Conservation (phyloP, 1,140 invertebrate species). For the Charaxes varanes region DNA sequence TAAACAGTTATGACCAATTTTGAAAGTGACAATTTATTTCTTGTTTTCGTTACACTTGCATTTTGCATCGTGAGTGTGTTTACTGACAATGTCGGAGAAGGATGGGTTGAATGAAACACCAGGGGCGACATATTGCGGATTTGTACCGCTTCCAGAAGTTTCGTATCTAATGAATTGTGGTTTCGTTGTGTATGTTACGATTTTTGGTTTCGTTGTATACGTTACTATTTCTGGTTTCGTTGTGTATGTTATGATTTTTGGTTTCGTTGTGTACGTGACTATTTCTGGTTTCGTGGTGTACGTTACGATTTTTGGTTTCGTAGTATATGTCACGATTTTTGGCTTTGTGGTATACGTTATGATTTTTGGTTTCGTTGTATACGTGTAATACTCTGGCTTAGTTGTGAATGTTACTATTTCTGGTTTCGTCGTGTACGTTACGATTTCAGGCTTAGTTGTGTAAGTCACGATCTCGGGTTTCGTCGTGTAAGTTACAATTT, state of each 20-base stretch:
- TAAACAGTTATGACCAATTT: conserved; percentile 17
- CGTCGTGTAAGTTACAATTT: conserved; percentile 43
- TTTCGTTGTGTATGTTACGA: conserved; percentile 39
- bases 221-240: conserved; percentile 30
- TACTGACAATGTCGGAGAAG: conserved; percentile 40
- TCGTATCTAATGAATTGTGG: conserved; percentile 51
- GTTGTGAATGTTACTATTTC: conserved; percentile 50
- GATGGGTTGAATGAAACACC: conserved; percentile 47
- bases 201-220: conserved; percentile 45
- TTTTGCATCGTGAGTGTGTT: conserved; percentile 41
- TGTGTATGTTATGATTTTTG: conserved; percentile 29
- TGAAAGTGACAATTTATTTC: conserved; percentile 26
- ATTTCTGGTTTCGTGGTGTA: conserved; percentile 37
- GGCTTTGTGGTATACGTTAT: conserved; percentile 57
- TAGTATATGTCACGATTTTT: conserved; percentile 45
- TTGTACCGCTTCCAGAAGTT: conserved; percentile 52
- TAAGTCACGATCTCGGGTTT: conserved; percentile 46
- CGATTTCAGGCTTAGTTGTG: no score
- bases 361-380: conserved; percentile 47
- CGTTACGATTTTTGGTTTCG: conserved; percentile 42
- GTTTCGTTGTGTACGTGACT: conserved; percentile 35
- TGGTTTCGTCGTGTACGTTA: conserved; percentile 45
- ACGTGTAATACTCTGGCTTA: conserved; percentile 44
- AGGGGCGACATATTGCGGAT: conserved; percentile 52
- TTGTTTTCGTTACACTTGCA: conserved; percentile 58